A percentile compares a stretch with the other conserved stretches of the same genome.
phyloP scores from a whole-genome alignment of 1,140 invertebrate genomes.

The Belonocnema kinseyi region DNA sequence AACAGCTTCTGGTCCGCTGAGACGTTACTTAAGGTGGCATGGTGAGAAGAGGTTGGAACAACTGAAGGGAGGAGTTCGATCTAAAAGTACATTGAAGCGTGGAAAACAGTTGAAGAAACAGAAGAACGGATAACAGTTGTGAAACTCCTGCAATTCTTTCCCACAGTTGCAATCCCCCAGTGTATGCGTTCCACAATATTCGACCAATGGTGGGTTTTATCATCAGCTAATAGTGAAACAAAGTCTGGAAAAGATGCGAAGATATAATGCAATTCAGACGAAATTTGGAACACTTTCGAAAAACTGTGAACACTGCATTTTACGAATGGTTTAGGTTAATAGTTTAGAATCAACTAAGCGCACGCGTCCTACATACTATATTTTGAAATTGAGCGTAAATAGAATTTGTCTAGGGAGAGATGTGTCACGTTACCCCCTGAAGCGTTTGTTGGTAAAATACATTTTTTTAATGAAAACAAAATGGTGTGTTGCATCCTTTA shows the following conservation, averaged over 20 bases:
- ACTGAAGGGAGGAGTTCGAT: conserved; percentile 29
- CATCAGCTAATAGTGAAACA: conserved; percentile 52
- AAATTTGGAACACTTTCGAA: no score
- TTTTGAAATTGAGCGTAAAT: no score
- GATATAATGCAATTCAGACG: no score
- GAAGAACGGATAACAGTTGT: conserved; percentile 64
- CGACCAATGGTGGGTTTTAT: conserved; percentile 39
- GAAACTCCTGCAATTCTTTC: conserved; percentile 65
- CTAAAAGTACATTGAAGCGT: conserved; percentile 53
- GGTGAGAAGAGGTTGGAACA: not conserved
- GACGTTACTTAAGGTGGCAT: conserved; percentile 19
- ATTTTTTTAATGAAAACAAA: no score
- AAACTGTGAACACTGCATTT: no score
- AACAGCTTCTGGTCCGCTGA: conserved; percentile 35
- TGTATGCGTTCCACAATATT: conserved; percentile 35
- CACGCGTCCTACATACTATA: no score
- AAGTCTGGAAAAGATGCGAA: conserved; percentile 36
- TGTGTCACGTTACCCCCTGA: no score
- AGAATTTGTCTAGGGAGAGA: no score
- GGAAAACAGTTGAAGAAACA: conserved; percentile 59
- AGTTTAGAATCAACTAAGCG: no score
- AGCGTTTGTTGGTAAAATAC: no score
- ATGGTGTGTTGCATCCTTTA: no score
- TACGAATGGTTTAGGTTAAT: no score
- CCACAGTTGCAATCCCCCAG: conserved; percentile 47